These are phyloP conservation scores for Cephus pygmeus DNA, from an alignment of 2,888 invertebrate genomes.

Conservation along the genomic window DNA sequence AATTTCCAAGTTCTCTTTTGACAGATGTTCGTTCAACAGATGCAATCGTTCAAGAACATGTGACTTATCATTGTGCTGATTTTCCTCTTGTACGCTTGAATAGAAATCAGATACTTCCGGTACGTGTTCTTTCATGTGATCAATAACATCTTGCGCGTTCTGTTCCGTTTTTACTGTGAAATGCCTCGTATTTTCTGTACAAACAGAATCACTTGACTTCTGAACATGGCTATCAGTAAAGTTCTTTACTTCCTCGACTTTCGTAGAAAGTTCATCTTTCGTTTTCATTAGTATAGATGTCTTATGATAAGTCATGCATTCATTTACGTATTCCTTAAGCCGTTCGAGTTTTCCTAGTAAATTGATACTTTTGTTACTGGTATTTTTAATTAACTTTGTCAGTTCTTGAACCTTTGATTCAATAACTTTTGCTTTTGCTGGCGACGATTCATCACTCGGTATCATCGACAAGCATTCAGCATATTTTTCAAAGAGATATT, in stretches of 20 bases:
- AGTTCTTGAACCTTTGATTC: slow-evolving; percentile 12
- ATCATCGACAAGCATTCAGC: neutral
- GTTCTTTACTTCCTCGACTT: neutral
- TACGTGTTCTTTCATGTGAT: neutral
- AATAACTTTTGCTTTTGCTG: neutral
- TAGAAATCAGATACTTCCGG: neutral
- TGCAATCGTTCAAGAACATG: neutral
- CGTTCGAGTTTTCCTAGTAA: neutral
- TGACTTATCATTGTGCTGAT: neutral
- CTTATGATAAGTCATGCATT: neutral
- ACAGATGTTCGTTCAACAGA: slow-evolving; percentile 11
- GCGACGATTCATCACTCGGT: neutral
- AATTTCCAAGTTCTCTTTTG: slow-evolving; percentile 11
- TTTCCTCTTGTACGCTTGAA: neutral
- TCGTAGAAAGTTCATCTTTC: neutral
- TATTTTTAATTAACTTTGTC: neutral
- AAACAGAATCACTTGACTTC: neutral
- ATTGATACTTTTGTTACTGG: neutral
- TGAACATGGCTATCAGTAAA: neutral
- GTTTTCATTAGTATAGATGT: neutral
- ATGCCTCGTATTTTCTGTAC: neutral
- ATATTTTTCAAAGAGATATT: neutral
- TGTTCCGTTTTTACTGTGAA: neutral
- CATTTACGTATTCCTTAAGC: neutral
- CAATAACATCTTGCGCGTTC: neutral